Conservation (phyloP, 2,888 invertebrate genomes). For the Nezara viridula region DNA sequence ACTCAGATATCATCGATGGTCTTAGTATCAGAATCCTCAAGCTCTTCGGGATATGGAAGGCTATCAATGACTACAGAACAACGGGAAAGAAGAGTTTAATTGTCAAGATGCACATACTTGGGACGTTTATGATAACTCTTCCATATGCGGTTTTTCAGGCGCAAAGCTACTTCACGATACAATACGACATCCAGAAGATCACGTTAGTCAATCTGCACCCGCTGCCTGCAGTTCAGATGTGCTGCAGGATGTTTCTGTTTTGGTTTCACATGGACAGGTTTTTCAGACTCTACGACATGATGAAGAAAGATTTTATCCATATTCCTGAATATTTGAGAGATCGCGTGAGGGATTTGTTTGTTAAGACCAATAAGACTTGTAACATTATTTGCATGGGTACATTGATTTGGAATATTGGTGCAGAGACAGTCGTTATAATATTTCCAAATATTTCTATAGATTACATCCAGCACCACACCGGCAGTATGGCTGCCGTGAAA, state of each 20-base stretch:
- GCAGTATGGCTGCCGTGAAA: not conserved
- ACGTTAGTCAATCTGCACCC: not conserved
- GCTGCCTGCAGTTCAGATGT: not conserved
- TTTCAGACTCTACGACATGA: not conserved
- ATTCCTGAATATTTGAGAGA: not conserved
- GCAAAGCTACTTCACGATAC: not conserved
- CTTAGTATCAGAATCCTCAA: slow-evolving; percentile 1
- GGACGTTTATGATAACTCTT: not conserved
- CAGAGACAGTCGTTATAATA: not conserved
- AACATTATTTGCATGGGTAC: not conserved
- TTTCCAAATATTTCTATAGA: not conserved
- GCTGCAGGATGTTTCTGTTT: not conserved
- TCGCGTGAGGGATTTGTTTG: not conserved
- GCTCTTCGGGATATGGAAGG: not conserved
- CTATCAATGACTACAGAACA: not conserved
- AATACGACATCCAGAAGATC: not conserved
- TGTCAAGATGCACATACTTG: not conserved
- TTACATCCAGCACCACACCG: not conserved
- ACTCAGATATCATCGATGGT: not conserved
- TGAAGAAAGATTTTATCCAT: not conserved
- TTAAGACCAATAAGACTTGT: not conserved
- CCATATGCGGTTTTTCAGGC: not conserved
- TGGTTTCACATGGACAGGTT: slow-evolving; percentile 15
- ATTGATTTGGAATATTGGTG: not conserved
- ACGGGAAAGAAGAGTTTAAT: not conserved